These are phyloP conservation scores for Reticulitermes speratus DNA, from an alignment of 1,140 invertebrate species.

Conservation along the genomic window DNA sequence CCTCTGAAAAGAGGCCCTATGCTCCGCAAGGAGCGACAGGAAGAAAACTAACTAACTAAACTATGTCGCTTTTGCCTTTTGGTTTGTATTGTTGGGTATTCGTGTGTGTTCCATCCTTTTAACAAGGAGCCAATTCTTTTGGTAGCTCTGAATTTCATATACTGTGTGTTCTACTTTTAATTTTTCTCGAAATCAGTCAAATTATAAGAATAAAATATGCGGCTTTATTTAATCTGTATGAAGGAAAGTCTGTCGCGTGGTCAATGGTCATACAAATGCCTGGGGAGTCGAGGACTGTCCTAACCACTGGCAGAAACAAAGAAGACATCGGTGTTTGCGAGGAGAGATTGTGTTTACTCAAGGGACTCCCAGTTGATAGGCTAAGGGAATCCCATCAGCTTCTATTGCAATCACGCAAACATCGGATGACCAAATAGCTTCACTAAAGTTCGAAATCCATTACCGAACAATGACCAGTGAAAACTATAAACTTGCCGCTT, in stretches of 20 bases:
- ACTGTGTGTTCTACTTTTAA: too few species aligned
- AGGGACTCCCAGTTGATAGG: constrained; percentile 7
- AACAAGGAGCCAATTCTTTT: too few species aligned
- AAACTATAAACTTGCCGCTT: neutral
- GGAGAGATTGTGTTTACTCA: constrained; percentile 15
- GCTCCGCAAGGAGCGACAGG: too few species aligned
- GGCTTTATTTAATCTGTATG: neutral
- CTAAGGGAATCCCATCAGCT: neutral
- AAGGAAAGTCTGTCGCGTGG: neutral
- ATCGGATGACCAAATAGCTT: neutral
- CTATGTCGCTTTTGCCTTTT: too few species aligned
- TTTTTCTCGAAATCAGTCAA: too few species aligned
- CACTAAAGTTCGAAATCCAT: neutral
- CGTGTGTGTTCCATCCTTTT: too few species aligned
- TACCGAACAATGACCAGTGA: neutral
- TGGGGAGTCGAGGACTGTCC: neutral
- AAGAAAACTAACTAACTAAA: too few species aligned
- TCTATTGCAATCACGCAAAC: constrained; percentile 15
- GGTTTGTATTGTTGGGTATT: too few species aligned
- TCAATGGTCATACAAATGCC: neutral
- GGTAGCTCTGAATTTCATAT: too few species aligned
- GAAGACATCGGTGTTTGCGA: constrained; percentile 9
- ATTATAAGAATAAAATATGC: neutral
- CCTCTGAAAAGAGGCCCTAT: too few species aligned
- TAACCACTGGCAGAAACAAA: neutral